Conservation (phyloP, 2,888 invertebrate genomes). For the Hyalella azteca region DNA sequence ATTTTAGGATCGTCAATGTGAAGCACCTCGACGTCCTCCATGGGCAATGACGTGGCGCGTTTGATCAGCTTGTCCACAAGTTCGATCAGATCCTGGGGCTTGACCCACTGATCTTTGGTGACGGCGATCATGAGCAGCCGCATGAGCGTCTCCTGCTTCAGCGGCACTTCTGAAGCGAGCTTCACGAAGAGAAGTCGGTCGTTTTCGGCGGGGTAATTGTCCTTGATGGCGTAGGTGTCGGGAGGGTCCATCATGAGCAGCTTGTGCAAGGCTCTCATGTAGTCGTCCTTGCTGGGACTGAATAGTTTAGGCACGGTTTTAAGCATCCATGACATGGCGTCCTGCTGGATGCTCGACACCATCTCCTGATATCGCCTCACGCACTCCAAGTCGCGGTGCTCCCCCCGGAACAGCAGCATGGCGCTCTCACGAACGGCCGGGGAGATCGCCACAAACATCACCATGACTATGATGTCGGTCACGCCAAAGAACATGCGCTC, state of each 20-base stretch:
- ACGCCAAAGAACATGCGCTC: constrained; percentile 84
- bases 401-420: constrained; percentile 64
- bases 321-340: constrained; percentile 87
- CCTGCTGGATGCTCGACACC: constrained; percentile 75
- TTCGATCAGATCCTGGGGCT: constrained; percentile 54
- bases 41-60: constrained; percentile 51
- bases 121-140: constrained; percentile 82
- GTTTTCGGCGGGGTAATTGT: constrained; percentile 86
- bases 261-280: constrained; percentile 74
- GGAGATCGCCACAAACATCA: constrained; percentile 81
- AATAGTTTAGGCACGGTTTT: constrained; percentile 78
- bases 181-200: constrained; percentile 81
- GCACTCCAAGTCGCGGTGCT: constrained; percentile 61
- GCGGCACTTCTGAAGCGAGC: constrained; percentile 84
- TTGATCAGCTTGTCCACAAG: constrained; percentile 71
- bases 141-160: constrained; percentile 81
- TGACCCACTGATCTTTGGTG: constrained; percentile 65
- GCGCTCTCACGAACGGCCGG: constrained; percentile 75
- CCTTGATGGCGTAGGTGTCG: constrained; percentile 65
- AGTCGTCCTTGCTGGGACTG: constrained; percentile 74
- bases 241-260: constrained; percentile 58
- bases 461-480: constrained; percentile 83
- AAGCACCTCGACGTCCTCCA: constrained; percentile 59
- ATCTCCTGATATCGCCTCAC: constrained; percentile 64
- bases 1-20: constrained; percentile 69